Base-by-base conservation (phyloP, 2,797 vertebrate species). In the Tenualosa ilisha region DNA sequence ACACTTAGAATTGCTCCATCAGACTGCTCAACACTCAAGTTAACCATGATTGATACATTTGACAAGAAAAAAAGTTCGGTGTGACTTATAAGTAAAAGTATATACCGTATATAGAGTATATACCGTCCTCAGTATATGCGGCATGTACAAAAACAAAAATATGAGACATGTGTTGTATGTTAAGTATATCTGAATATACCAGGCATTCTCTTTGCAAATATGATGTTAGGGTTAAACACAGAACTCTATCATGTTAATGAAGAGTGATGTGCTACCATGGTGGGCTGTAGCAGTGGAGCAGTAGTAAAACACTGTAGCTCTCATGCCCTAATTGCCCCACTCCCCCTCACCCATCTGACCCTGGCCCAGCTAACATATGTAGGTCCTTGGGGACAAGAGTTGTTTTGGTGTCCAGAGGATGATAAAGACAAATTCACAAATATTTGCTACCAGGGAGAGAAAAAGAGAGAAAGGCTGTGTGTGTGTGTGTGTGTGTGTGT, bases 361-460 rank as follows among this genome's bases (percentile, higher is more conserved):
- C 37, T 26, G 53, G 26, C 56, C 51, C 68, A 49, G 59, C 81
- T 86, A 87, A 90, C 85, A 85, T 86, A 40, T 50, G 49, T 86
- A 83, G 83, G 86, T 81, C 81, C 53, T 83, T 43, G 59, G 59
- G 81, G 82, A 81, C 89, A 86, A 89, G 85, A 84, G 37, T 86
- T 89, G 90, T 89, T 89, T 91, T 88, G 90, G 89, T 88, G 87
- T 88, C 88, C 89, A 87, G 54, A 46, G 82, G 65, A 81, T 89
- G 91, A 90, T 88, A 87, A 91, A 89, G 91, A 91, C 88, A 89
- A 90, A 91, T 91, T 90, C 87, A 51, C 86, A 87, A 89, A 89
- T 86, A 86, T 90, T 88, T 88, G 86, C 86, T 88, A 90, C 87
- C 72, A 89, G 91, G 90, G 91, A 93, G 93, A 89, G 81, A 82